phyloP scores from a whole-genome alignment of 1,140 invertebrate species.

The Drosophila truncata region DNA sequence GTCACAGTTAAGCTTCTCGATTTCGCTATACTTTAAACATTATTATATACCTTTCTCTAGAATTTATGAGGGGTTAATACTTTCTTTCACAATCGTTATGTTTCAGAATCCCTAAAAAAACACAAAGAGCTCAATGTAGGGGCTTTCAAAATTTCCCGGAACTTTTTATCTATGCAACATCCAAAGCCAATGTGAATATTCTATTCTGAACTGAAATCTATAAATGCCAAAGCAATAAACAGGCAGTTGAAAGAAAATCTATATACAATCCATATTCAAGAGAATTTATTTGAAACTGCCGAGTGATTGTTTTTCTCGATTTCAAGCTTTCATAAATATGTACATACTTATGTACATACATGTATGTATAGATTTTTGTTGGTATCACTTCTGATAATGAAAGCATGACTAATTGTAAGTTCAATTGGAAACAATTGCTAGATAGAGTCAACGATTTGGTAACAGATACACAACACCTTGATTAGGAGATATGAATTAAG shows the following conservation, averaged over 20 bases:
- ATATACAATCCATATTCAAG: conserved; percentile 4
- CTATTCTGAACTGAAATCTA: not conserved
- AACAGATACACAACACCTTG: conserved; percentile 21
- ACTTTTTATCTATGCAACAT: not conserved
- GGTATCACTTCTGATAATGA: conserved; percentile 28
- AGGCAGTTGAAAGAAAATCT: conserved; percentile 5
- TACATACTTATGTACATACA: not conserved
- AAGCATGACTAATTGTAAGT: conserved; percentile 39
- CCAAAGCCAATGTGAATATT: not conserved
- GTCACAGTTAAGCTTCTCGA: too few relatives aligned
- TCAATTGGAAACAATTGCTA: conserved; percentile 32
- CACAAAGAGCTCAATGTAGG: not conserved
- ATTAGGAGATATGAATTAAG: conserved; percentile 21
- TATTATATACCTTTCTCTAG: not conserved
- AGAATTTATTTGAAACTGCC: conserved; percentile 15
- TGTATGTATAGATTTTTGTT: not conserved
- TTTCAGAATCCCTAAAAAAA: not conserved
- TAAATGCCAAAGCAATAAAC: conserved; percentile 5
- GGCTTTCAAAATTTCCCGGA: not conserved
- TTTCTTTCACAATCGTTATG: not conserved
- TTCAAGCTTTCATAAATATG: conserved; percentile 17
- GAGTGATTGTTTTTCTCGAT: conserved; percentile 14
- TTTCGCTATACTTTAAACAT: not conserved
- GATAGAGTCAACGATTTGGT: conserved; percentile 25
- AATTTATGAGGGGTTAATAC: not conserved